Evolutionary conservation across 2,113 vertebrate genomes (phyloP), one percentile per base, ranked within the genome.

Genomic region (Delphinus delphis): DNA sequence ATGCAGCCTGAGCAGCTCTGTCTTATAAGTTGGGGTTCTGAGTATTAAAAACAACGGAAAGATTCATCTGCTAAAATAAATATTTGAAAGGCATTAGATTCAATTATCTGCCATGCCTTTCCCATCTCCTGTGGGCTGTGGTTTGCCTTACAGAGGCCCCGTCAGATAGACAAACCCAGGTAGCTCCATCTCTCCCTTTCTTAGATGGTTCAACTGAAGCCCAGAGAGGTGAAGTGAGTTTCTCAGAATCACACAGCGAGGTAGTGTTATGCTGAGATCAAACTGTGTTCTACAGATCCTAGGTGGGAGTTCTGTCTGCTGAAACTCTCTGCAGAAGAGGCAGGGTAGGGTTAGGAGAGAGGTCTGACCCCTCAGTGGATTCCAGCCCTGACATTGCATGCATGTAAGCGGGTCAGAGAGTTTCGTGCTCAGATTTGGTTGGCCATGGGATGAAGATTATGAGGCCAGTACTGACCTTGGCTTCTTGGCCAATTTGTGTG

Each of bases 51-150:
- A 28, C 1, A 41, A 13, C 4, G 14, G 8, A 50, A 55, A 84
- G 44, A n/a, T n/a, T 65, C 6, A 25, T 63, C 65, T 11, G 33
- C 28, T 55, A 41, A 50, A 44, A 44, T 58, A 41, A 76, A 38
- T 25, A 31, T 38, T 33, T 60, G 87, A 65, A 58, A 89, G 79
- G 5, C 33, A 11, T 60, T 38, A 21, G 20, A 36, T 6, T 6
- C 0, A 7, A 8, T 2, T 10, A n/a, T 7, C 20, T 36, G 13
- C 20, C 1, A 3, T 2, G 41, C 11, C 50, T 23, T 89, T 55
- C 50, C n/a, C 41, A 25, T 11, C 6, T 28, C 53, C 31, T 0
- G 0, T 17, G 17, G 68, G n/a, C 44, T 50, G 23, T 83, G 68
- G 41, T 38, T 26, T 23, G 23, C 36, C 89, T 77, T 8, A 7